phyloP scores from a whole-genome alignment of 2,888 invertebrate species.

The Strigamia crassipes region DNA sequence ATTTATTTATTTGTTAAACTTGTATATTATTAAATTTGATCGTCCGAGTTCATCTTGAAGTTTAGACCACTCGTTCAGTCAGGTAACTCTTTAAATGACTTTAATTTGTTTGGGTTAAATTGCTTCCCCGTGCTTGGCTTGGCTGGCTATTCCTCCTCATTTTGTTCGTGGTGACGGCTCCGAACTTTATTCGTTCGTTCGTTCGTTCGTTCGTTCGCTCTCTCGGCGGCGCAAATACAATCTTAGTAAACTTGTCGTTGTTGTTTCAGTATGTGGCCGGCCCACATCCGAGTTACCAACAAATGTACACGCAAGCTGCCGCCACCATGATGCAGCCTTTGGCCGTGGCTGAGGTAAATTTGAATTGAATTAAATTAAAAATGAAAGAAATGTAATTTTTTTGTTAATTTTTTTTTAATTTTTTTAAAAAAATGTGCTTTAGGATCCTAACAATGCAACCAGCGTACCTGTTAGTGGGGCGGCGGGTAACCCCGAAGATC shows the following conservation, averaged over 20 bases:
- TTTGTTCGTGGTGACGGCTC: slow-evolving; percentile 19
- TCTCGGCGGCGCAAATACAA: too few relatives aligned
- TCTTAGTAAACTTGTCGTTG: neutral
- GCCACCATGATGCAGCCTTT: slow-evolving; percentile 50
- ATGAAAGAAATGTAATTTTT: neutral
- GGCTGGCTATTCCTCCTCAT: neutral
- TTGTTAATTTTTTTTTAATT: slow-evolving; percentile 37
- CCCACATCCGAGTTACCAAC: slow-evolving; percentile 49
- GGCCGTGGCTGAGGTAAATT: slow-evolving; percentile 48
- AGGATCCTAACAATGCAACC: slow-evolving; percentile 52
- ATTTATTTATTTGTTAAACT: neutral
- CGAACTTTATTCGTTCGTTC: neutral
- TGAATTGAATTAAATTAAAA: too few relatives aligned
- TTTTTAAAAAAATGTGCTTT: slow-evolving; percentile 4
- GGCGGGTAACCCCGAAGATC: slow-evolving; percentile 52
- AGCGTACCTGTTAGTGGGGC: slow-evolving; percentile 51
- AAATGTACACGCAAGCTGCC: slow-evolving; percentile 49
- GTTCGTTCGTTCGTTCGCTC: neutral
- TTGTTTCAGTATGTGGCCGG: slow-evolving; percentile 49
- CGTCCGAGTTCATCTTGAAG: neutral
- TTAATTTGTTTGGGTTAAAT: neutral
- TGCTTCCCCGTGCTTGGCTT: slow-evolving; percentile 7
- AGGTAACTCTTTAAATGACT: too few relatives aligned
- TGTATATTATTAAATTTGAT: neutral
- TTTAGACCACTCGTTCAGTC: neutral